These are phyloP conservation scores for Temnothorax ravouxi DNA, from an alignment of 2,888 invertebrate genomes.

Conservation along the genomic window DNA sequence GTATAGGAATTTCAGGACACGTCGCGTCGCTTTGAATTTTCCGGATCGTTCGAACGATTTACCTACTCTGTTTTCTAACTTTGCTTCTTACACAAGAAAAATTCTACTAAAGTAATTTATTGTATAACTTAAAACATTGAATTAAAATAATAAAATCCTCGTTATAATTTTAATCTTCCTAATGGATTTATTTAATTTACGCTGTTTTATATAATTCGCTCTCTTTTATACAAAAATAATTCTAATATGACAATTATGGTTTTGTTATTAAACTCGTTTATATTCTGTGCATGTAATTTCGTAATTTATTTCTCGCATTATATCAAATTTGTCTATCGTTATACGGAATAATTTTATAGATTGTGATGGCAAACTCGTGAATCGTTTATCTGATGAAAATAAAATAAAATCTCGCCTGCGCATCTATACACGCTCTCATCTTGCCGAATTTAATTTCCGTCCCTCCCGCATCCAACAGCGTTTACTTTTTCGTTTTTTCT, in stretches of 20 bases:
- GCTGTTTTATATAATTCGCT: neutral
- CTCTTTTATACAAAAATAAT: neutral
- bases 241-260: neutral
- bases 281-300: neutral
- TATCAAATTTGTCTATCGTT: neutral
- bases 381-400: neutral
- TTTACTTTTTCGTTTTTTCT: constrained; percentile 59
- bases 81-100: neutral
- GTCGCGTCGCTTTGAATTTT: constrained; percentile 19
- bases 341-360: neutral
- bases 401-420: constrained; percentile 23
- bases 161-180: neutral
- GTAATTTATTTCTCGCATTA: neutral
- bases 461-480: constrained; percentile 22
- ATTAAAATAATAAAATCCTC: neutral
- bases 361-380: constrained; percentile 1
- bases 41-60: constrained; percentile 18
- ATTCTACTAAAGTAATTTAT: neutral
- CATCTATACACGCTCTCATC: constrained; percentile 13
- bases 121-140: neutral
- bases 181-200: neutral
- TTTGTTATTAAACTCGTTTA: neutral
- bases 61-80: neutral
- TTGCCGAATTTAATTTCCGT: constrained; percentile 56
- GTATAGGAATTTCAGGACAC: neutral